Conservation (phyloP, 2,113 vertebrate species). For the Procavia capensis region DNA sequence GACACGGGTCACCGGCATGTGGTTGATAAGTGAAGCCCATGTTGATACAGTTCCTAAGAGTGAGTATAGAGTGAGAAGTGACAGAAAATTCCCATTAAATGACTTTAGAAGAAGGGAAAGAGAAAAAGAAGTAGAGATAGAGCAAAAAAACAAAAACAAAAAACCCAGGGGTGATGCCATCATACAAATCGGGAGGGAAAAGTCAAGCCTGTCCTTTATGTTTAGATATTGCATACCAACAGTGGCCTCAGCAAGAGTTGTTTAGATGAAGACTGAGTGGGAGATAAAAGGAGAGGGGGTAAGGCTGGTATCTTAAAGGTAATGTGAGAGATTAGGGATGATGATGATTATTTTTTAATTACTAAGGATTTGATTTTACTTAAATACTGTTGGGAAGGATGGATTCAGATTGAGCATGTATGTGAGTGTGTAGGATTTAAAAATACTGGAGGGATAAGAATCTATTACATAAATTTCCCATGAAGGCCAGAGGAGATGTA, state of each 20-base stretch:
- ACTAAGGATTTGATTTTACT: neutral
- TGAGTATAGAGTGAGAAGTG: neutral
- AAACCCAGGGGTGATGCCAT: too few relatives aligned
- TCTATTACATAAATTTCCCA: neutral
- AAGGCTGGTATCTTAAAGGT: neutral
- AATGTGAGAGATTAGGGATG: neutral
- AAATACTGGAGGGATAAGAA: neutral
- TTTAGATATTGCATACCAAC: neutral
- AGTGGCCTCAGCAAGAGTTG: neutral
- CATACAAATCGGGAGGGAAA: neutral
- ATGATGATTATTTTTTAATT: neutral
- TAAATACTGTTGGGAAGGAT: neutral
- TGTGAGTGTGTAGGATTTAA: neutral
- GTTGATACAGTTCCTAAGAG: neutral
- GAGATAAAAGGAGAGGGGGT: neutral
- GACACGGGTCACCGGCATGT: neutral
- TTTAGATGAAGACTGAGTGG: neutral
- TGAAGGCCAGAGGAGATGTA: neutral
- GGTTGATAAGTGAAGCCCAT: neutral
- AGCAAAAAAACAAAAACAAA: neutral
- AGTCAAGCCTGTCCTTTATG: neutral
- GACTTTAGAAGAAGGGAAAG: neutral
- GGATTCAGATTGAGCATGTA: neutral
- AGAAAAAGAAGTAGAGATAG: neutral
- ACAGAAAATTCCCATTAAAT: neutral